Evolutionary conservation across 2,888 invertebrate genomes (phyloP).

Genomic region (Thymelicus acteon): DNA sequence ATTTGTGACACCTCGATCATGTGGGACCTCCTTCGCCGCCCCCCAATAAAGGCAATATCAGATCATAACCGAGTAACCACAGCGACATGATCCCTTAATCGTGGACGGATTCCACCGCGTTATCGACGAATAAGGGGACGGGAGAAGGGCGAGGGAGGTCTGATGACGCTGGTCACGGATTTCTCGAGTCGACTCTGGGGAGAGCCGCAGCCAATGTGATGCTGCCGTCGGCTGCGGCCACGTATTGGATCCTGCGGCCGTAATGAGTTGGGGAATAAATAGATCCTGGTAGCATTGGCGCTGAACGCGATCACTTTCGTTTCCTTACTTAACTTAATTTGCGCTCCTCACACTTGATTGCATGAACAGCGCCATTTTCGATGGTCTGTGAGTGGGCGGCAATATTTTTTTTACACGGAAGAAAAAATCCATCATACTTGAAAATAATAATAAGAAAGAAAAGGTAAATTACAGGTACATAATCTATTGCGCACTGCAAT

Average conservation of each 20-base stretch:
- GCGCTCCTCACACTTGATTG: background rate
- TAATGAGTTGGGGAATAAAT: constrained; percentile 75
- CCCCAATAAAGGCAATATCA: constrained; percentile 71
- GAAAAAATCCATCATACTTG: too few relatives aligned
- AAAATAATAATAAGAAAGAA: too few relatives aligned
- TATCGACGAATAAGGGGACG: too few relatives aligned
- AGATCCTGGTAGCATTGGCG: constrained; percentile 53
- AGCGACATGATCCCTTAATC: constrained; percentile 37
- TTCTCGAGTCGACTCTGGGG: constrained; percentile 64
- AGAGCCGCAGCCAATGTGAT: constrained; percentile 65
- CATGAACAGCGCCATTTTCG: background rate
- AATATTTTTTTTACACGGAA: too few relatives aligned
- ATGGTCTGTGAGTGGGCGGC: background rate
- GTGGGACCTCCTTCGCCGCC: constrained; percentile 46
- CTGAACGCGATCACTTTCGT: constrained; percentile 44
- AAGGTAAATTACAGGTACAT: too few relatives aligned
- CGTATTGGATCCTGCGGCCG: constrained; percentile 66
- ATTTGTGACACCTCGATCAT: constrained; percentile 49
- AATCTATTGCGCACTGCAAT: too few relatives aligned
- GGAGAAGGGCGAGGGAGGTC: constrained; percentile 42
- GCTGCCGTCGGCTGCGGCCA: constrained; percentile 51
- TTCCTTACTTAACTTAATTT: constrained; percentile 29
- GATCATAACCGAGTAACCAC: constrained; percentile 56
- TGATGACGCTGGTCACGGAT: constrained; percentile 52
- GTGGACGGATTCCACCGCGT: background rate